Percentiles rank a stretch among this genome's conserved stretches.
Conservation (phyloP, 2,113 vertebrate species). For the Nothobranchius kuhntae region DNA sequence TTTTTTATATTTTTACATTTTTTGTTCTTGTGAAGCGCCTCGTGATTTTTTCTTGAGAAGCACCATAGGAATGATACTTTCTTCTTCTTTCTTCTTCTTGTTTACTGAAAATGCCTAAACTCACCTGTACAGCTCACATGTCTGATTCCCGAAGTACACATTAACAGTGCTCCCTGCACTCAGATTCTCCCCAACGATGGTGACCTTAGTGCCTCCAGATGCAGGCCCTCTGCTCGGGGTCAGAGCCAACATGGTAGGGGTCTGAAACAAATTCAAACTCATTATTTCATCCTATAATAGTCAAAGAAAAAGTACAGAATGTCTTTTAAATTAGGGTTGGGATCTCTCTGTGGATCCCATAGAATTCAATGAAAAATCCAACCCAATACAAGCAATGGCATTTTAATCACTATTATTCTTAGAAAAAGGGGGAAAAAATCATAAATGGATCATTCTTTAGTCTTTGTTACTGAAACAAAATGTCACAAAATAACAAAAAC, state of each 20-base stretch:
- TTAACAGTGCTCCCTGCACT: conserved; percentile 88
- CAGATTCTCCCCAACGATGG: conserved; percentile 90
- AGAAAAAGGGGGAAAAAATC: too few relatives aligned
- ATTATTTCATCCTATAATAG: neutral
- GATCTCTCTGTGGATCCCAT: neutral
- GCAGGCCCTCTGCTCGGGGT: conserved; percentile 90
- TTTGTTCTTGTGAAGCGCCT: too few relatives aligned
- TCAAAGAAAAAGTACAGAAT: neutral
- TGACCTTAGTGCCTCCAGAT: conserved; percentile 95
- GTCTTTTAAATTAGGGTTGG: neutral
- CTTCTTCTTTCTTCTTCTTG: too few relatives aligned
- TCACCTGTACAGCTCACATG: conserved; percentile 90
- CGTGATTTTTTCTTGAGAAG: too few relatives aligned
- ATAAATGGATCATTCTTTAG: too few relatives aligned
- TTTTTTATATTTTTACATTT: too few relatives aligned
- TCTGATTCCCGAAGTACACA: conserved; percentile 90
- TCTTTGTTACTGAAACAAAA: too few relatives aligned
- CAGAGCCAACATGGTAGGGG: conserved; percentile 85
- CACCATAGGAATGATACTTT: too few relatives aligned
- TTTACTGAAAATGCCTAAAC: conserved; percentile 20
- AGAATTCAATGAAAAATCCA: too few relatives aligned
- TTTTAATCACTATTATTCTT: too few relatives aligned
- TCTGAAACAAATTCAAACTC: conserved; percentile 68
- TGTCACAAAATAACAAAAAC: too few relatives aligned
- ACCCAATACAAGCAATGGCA: too few relatives aligned